Base-by-base conservation (phyloP, 1,140 invertebrate species). In the Leptopilina boulardi region DNA sequence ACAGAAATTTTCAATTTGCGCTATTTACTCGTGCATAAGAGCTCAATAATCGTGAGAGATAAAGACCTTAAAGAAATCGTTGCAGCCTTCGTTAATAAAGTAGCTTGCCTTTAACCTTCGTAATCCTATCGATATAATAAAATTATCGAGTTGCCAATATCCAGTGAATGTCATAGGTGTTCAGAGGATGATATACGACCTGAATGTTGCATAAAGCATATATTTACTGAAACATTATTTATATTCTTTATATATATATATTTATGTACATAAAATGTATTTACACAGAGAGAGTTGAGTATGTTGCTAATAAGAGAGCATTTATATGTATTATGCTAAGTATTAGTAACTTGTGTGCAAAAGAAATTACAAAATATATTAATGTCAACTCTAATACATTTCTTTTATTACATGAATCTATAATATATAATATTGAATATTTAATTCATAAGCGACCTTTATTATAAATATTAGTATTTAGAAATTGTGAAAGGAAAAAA, bases 51-150 rank as follows among this genome's bases (percentile, higher is more conserved):
- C 54, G 18, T 59, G 21, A 21, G 21, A 21, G 54, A 59, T 59
- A 59, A 59, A 59, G 54, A 59, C 54, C 54, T 59, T 59, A 59
- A 59, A 59, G 54, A 23, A 59, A 59, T 23, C 19, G 54, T 23
- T 59, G 21, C 21, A 59, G 21, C 54, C 54, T 59, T 59, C 54
- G 54, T 51, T 51, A 51, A 51, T 51, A 51, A n/a, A 51, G 47
- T 51, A 51, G 47, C 47, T 51, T 51, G 21, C 54, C 19, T 23
- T 59, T 59, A 23, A 59, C 21, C 54, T 21, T 59, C 19, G 54
- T 59, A 59, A 59, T 21, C 54, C 54, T 59, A 23, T 59, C 54
- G 54, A 23, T 59, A 59, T 59, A 59, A 59, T 59, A 59, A 59
- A 59, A 59, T 59, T 59, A 59, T 18, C 47, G 47, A 51, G 47